phyloP scores from a whole-genome alignment of 2,888 invertebrate genomes.

The Caenorhabditis sulstoni region DNA sequence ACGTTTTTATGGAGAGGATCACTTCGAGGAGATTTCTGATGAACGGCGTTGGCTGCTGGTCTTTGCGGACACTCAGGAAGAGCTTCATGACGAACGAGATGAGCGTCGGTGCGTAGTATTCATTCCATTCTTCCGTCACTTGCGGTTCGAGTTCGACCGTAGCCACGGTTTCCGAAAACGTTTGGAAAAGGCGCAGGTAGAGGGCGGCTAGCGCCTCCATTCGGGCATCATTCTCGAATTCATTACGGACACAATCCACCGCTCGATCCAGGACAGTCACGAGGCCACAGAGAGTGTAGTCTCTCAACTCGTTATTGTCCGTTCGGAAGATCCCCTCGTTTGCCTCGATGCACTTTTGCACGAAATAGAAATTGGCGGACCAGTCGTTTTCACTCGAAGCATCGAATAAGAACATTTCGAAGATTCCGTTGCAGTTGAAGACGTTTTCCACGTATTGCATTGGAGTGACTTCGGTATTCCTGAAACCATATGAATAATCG shows the following conservation, averaged over 20 bases:
- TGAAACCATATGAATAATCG: no score
- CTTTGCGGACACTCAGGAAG: constrained; percentile 31
- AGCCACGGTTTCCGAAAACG: neutral
- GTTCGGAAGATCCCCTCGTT: constrained; percentile 13
- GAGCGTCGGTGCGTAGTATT: constrained; percentile 50
- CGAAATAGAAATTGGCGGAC: constrained; percentile 21
- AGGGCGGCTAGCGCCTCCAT: constrained; percentile 25
- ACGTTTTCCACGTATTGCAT: constrained; percentile 5
- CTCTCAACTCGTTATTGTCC: constrained; percentile 33
- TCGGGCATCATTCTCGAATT: constrained; percentile 6
- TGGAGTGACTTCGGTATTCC: neutral
- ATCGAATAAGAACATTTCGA: constrained; percentile 17
- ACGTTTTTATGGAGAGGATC: neutral
- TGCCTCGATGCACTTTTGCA: constrained; percentile 10
- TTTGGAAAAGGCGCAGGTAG: constrained; percentile 25
- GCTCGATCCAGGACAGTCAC: constrained; percentile 48
- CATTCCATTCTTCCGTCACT: constrained; percentile 54
- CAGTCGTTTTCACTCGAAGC: constrained; percentile 6
- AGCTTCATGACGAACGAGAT: constrained; percentile 15
- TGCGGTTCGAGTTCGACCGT: neutral
- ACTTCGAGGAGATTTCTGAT: constrained; percentile 21
- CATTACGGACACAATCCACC: neutral
- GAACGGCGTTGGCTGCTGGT: constrained; percentile 45
- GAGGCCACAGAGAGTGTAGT: constrained; percentile 61
- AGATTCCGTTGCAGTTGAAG: neutral